A percentile compares a stretch with the other conserved stretches of the same genome.
Evolutionary conservation across 1,140 invertebrate genomes (phyloP).

Genomic region (Hypothenemus hampei): DNA sequence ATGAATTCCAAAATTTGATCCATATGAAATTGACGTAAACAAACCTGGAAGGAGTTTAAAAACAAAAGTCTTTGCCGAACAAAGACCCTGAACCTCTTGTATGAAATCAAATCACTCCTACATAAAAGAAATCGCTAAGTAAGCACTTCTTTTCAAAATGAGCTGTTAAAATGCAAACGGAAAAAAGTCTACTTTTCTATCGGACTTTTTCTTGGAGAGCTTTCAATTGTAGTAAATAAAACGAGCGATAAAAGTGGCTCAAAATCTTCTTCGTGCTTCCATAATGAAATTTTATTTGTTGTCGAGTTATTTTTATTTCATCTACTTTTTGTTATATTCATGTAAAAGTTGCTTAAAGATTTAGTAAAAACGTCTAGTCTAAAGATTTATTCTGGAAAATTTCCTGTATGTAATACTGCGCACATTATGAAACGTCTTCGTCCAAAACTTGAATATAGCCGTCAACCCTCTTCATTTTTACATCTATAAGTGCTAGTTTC

Average conservation of each 20-base stretch:
- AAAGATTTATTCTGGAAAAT: too few relatives aligned
- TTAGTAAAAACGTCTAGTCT: too few relatives aligned
- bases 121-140: conserved; percentile 6
- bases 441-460: too few relatives aligned
- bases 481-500: too few relatives aligned
- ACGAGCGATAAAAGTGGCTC: conserved; percentile 2
- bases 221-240: conserved; percentile 4
- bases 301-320: neutral
- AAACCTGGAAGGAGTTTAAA: too few relatives aligned
- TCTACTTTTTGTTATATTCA: too few relatives aligned
- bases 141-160: conserved; percentile 5
- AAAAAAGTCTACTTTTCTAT: conserved; percentile 7
- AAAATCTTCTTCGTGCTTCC: neutral
- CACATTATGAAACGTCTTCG: too few relatives aligned
- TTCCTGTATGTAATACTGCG: too few relatives aligned
- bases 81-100: neutral
- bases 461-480: too few relatives aligned
- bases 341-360: too few relatives aligned
- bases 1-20: conserved; percentile 1
- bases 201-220: neutral
- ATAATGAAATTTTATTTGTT: neutral
- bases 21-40: too few relatives aligned
- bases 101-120: conserved; percentile 4
- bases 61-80: neutral
- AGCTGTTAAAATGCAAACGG: conserved; percentile 13